Base-by-base conservation (phyloP, 2,113 vertebrate species). In the Rhipidura dahli region DNA sequence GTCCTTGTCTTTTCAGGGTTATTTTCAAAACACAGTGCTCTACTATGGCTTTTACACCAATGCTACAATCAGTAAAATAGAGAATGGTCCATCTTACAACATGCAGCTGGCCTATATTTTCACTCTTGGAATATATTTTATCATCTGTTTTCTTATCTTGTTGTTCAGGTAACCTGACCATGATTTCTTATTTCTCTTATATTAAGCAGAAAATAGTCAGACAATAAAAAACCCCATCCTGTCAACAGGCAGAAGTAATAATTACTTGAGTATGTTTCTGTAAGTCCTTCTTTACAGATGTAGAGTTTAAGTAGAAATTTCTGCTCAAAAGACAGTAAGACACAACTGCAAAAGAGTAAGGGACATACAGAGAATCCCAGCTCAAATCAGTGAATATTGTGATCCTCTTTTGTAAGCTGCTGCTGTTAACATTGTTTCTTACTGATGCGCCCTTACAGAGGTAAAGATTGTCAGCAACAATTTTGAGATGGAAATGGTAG, bases 41-140 rank as follows among this genome's bases (percentile, higher is more conserved):
- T 99, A 99, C 91, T 99, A 99, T 5, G 99, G 99, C 13, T 98
- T 98, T 97, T 99, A 99, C 93, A 99, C 98, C 84, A 98, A 98
- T 11, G 57, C 54, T 11, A 98, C 97, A 1, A 96, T 98, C 88
- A 56, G 3, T 21, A 96, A 90, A 10, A 28, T 50, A 21, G 33
- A 23, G 17, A 70, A n/a, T 1, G 70, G 89, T 28, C 57, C 89
- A 2, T 88, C 97, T 6, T 99, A 99, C 85, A 85, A 99, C 96
- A 99, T 99, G 98, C 99, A 99, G 92, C 96, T 99, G 96, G 98
- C 99, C 50, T 99, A 99, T 91, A 98, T 99, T 97, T 99, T 99
- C 95, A 99, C 99, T 2, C 93, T 99, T 18, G 98, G 98, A 21
- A 63, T 96, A 2, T 99, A 99, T 88, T 97, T 99, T 98, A 85